Conservation (phyloP, 2,888 invertebrate species). For the Anarsia innoxiella region DNA sequence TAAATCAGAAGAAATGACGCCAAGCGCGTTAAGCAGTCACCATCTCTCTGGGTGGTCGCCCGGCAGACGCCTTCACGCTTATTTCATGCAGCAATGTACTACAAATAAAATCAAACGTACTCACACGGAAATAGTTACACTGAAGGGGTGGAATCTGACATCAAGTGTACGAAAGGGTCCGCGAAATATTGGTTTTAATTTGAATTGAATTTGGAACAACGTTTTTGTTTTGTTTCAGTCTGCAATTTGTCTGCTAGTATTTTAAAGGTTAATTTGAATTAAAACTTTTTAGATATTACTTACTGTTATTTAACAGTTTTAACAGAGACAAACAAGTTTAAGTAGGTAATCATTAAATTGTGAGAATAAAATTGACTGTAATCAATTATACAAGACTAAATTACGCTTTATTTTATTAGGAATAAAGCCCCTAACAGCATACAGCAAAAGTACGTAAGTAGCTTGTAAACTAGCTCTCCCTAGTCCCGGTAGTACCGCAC, state of each 20-base stretch:
- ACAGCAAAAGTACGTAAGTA: too few species aligned
- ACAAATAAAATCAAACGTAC: conserved; percentile 52
- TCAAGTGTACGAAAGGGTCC: not conserved
- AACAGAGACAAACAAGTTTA: too few species aligned
- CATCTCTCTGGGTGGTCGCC: conserved; percentile 68
- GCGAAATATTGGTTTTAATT: conserved; percentile 2
- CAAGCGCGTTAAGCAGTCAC: conserved; percentile 63
- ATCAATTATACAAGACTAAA: too few species aligned
- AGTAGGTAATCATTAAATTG: too few species aligned
- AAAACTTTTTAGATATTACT: too few species aligned
- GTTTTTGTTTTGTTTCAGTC: too few species aligned
- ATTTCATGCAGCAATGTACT: conserved; percentile 55
- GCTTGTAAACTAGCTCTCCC: too few species aligned
- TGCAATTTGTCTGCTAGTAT: not conserved
- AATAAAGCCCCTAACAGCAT: too few species aligned
- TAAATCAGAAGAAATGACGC: conserved; percentile 72
- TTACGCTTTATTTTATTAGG: too few species aligned
- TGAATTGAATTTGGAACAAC: not conserved
- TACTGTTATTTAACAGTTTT: too few species aligned
- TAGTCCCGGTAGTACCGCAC: too few species aligned
- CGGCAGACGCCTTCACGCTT: conserved; percentile 56
- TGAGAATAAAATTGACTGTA: too few species aligned
- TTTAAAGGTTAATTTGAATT: not conserved
- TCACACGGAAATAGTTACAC: conserved; percentile 42
- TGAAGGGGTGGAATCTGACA: conserved; percentile 2